A percentile compares a stretch with the other conserved stretches of the same genome.
phyloP scores from a whole-genome alignment of 1,140 invertebrate genomes.

The Psilanteris sp. region DNA sequence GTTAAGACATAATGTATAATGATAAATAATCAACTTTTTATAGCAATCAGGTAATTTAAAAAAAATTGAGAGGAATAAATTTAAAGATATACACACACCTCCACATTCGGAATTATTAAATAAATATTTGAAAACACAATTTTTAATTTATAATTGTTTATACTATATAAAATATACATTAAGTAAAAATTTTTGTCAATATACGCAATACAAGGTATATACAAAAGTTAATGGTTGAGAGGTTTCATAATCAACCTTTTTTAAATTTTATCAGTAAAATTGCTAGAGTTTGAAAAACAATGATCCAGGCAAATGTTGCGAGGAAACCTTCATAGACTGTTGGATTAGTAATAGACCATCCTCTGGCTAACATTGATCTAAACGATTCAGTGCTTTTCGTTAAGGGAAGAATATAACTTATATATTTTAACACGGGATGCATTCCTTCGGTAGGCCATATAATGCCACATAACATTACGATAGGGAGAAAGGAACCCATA shows the following conservation, averaged over 20 bases:
- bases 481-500: slow-evolving; percentile 95
- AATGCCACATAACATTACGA: slow-evolving; percentile 92
- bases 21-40: too few species aligned
- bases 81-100: too few species aligned
- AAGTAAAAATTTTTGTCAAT: too few species aligned
- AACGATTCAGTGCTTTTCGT: slow-evolving; percentile 96
- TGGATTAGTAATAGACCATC: slow-evolving; percentile 88
- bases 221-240: not conserved
- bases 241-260: slow-evolving; percentile 82
- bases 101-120: too few species aligned
- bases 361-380: slow-evolving; percentile 91
- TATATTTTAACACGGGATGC: slow-evolving; percentile 87
- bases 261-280: slow-evolving; percentile 90
- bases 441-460: slow-evolving; percentile 93
- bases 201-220: too few species aligned
- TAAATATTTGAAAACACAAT: too few species aligned
- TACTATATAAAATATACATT: too few species aligned
- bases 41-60: too few species aligned
- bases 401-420: slow-evolving; percentile 90
- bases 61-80: too few species aligned
- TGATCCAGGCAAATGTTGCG: slow-evolving; percentile 90
- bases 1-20: too few species aligned
- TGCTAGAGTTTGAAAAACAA: slow-evolving; percentile 88
- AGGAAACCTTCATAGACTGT: slow-evolving; percentile 93
- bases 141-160: too few species aligned